These are phyloP conservation scores for Apus apus DNA, from an alignment of 2,113 vertebrate genomes.

Conservation along the genomic window DNA sequence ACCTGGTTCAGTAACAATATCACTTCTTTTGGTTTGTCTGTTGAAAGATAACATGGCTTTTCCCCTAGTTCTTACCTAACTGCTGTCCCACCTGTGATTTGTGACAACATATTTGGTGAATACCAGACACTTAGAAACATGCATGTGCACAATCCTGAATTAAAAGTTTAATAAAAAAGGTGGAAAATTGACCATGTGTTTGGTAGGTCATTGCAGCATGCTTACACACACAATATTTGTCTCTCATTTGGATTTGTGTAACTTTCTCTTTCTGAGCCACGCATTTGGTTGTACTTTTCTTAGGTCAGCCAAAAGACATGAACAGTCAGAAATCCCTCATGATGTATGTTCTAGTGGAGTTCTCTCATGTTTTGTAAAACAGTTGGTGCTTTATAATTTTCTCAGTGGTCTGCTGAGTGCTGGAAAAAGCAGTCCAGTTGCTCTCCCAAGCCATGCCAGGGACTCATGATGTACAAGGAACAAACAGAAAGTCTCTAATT, in stretches of 20 bases:
- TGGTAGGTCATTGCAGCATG: neutral
- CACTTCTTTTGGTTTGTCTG: neutral
- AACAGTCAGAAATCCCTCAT: neutral
- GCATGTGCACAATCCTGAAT: neutral
- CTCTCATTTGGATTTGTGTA: neutral
- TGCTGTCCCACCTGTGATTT: neutral
- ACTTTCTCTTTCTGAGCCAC: neutral
- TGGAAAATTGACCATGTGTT: neutral
- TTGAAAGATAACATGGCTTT: neutral
- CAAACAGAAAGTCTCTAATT: slow-evolving; percentile 14
- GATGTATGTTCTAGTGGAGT: fast-evolving
- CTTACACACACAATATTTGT: neutral
- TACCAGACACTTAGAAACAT: neutral
- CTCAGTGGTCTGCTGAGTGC: neutral
- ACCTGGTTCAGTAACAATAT: neutral
- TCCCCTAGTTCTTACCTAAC: neutral
- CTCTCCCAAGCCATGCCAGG: neutral
- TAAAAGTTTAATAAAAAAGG: neutral
- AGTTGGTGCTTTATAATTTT: neutral
- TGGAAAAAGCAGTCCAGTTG: neutral
- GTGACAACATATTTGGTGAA: neutral
- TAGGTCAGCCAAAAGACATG: neutral
- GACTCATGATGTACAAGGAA: neutral
- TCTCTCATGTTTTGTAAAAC: neutral
- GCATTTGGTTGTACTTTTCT: neutral